These are phyloP conservation scores for Isurus oxyrinchus DNA, from an alignment of 2,113 vertebrate genomes.

Conservation along the genomic window DNA sequence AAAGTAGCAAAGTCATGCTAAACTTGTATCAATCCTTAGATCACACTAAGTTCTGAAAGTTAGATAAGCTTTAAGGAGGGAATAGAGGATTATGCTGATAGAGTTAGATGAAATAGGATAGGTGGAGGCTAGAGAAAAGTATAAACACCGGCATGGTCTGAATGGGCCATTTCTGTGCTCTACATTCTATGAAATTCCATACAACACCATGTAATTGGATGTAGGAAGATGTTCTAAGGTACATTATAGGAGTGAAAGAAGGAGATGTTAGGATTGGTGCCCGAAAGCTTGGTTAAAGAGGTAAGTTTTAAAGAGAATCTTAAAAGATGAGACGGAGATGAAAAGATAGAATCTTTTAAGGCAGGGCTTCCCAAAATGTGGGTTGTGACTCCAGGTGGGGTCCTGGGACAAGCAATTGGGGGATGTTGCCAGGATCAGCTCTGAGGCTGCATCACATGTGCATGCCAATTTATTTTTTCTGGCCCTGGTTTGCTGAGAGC, in stretches of 20 bases:
- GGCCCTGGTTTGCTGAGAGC: no score
- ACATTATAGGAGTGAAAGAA: neutral
- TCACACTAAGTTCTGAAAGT: neutral
- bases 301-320: neutral
- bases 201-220: neutral
- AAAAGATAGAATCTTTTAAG: neutral
- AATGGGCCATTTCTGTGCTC: neutral
- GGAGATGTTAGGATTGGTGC: neutral
- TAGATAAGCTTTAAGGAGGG: neutral
- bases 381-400: no score
- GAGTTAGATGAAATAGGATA: neutral
- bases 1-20: neutral
- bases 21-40: neutral
- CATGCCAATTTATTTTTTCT: no score
- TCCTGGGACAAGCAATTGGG: no score
- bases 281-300: neutral
- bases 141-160: no score
- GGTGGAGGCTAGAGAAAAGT: neutral
- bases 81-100: neutral
- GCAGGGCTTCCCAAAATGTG: no score
- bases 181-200: neutral
- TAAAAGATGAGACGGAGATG: neutral
- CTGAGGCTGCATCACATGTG: no score
- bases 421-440: no score
- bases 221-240: neutral